Evolutionary conservation across 2,113 vertebrate species (phyloP).

Genomic region (Semicossyphus pulcher): DNA sequence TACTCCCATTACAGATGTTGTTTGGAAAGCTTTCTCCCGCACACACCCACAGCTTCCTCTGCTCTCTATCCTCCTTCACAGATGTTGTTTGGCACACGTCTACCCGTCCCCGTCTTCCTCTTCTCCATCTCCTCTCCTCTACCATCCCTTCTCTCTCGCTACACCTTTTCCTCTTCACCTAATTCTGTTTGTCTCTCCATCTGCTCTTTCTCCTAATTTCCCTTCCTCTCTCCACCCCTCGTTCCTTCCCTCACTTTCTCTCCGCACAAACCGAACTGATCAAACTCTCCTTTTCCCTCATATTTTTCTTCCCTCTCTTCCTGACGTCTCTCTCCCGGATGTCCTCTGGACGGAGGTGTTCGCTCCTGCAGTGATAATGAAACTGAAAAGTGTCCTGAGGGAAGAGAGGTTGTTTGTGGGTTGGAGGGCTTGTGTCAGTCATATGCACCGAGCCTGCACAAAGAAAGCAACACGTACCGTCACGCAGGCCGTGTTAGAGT

Average conservation of each 20-base stretch:
- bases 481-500: too few relatives aligned
- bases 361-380: conserved; percentile 22
- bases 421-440: conserved; percentile 29
- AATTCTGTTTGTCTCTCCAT: conserved; percentile 23
- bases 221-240: conserved; percentile 5
- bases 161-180: conserved; percentile 16
- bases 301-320: neutral
- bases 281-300: neutral
- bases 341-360: conserved; percentile 23
- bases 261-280: neutral
- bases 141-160: neutral
- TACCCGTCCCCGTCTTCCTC: neutral
- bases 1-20: conserved; percentile 66
- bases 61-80: conserved; percentile 47
- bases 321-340: conserved; percentile 21
- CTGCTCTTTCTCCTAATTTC: neutral
- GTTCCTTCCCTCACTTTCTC: neutral
- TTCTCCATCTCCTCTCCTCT: neutral
- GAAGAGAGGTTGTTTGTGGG: conserved; percentile 32
- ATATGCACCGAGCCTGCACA: conserved; percentile 9
- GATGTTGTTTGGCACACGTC: conserved; percentile 69
- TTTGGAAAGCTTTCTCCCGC: conserved; percentile 52
- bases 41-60: conserved; percentile 36
- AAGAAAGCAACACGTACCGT: conserved; percentile 51
- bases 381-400: conserved; percentile 41